A percentile compares a stretch with the other conserved stretches of the same genome.
Conservation (phyloP, 2,113 vertebrate genomes). For the Accipiter virgatus region DNA sequence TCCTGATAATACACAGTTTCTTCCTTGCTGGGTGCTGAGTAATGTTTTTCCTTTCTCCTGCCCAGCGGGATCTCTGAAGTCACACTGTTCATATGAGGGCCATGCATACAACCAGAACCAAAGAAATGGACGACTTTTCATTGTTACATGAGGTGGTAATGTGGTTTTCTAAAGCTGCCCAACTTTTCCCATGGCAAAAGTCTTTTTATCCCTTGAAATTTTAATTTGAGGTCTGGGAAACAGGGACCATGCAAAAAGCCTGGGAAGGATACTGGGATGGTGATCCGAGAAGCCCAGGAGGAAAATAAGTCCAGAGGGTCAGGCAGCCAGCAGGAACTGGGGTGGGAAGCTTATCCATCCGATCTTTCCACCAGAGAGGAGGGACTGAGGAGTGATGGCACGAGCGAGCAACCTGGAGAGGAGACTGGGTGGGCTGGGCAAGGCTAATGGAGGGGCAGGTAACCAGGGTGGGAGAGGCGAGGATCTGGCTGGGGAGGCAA, state of each 20-base stretch:
- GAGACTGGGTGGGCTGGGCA: background rate
- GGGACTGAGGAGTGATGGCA: background rate
- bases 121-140: background rate
- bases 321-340: background rate
- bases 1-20: background rate
- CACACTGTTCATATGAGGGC: accelerated
- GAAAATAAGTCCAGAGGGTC: background rate
- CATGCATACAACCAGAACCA: background rate
- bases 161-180: background rate
- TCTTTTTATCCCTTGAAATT: background rate
- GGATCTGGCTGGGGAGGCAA: background rate
- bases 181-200: background rate
- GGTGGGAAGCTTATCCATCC: background rate
- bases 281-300: background rate
- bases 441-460: background rate
- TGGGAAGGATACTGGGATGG: background rate
- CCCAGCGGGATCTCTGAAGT: background rate
- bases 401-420: background rate
- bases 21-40: background rate
- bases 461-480: background rate
- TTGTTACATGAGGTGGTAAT: background rate
- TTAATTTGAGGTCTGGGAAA: background rate
- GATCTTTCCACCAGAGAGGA: background rate
- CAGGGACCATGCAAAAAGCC: background rate
- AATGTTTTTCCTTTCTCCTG: background rate